These are phyloP conservation scores for Rhinoraja longicauda DNA, from an alignment of 2,797 vertebrate genomes.

Conservation along the genomic window DNA sequence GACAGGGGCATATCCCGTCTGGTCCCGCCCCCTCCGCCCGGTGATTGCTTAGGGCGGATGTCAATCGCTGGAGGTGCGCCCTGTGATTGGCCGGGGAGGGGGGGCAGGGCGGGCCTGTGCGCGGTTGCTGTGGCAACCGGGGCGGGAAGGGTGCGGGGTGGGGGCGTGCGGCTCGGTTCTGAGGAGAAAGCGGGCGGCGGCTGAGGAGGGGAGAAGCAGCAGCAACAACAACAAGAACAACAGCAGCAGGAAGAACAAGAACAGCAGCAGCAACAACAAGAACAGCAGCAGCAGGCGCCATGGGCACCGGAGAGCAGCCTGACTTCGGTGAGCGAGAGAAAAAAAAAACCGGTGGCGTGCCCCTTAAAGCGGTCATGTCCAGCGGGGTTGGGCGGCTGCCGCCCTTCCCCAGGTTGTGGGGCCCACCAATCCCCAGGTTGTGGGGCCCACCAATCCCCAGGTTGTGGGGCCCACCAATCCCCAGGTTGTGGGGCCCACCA, in stretches of 20 bases:
- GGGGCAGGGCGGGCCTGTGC: no score
- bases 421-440: not conserved
- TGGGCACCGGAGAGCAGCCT: not conserved
- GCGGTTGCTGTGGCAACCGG: not conserved
- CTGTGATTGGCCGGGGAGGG: no score
- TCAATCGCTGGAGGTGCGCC: not conserved
- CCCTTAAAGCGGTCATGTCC: not conserved
- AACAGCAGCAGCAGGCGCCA: not conserved
- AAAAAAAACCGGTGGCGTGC: not conserved
- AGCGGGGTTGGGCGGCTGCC: no score
- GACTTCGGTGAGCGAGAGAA: not conserved
- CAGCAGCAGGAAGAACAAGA: not conserved
- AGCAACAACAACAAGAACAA: not conserved
- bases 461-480: not conserved
- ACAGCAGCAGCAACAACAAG: not conserved
- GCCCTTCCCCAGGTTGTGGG: not conserved
- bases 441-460: no score
- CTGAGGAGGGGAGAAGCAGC: not conserved
- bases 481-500: no score
- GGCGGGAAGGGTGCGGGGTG: not conserved
- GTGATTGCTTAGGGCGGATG: not conserved
- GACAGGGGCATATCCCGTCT: not conserved
- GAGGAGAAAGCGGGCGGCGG: not conserved
- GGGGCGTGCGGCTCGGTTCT: not conserved
- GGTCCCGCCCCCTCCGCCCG: not conserved